phyloP scores from a whole-genome alignment of 2,888 invertebrate genomes.

The Apeira syringaria region DNA sequence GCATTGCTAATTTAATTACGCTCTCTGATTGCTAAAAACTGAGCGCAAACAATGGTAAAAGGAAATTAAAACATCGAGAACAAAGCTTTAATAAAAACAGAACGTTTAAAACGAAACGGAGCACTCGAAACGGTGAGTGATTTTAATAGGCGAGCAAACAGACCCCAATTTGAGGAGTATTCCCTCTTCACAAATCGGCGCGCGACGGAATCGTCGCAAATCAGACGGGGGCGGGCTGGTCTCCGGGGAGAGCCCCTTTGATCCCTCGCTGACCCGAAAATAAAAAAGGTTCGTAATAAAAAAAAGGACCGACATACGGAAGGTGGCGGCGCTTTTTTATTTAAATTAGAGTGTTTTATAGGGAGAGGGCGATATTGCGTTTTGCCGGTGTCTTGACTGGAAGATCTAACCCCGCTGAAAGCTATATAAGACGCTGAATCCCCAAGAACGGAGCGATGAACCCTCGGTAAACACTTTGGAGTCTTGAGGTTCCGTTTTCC shows the following conservation, averaged over 20 bases:
- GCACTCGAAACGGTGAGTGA: conserved; percentile 68
- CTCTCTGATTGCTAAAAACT: conserved; percentile 30
- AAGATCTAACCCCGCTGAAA: conserved; percentile 67
- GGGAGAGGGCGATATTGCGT: conserved; percentile 81
- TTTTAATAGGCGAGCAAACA: conserved; percentile 79
- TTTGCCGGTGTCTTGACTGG: conserved; percentile 71
- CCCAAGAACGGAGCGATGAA: conserved; percentile 55
- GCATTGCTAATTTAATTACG: conserved; percentile 32
- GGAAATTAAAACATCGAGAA: conserved; percentile 42
- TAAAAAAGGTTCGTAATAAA: conserved; percentile 83
- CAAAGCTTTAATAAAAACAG: conserved; percentile 50
- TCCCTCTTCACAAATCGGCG: conserved; percentile 81
- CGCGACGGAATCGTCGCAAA: conserved; percentile 75
- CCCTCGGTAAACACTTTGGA: conserved; percentile 57
- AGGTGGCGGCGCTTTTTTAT: conserved; percentile 84
- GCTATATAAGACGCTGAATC: conserved; percentile 68
- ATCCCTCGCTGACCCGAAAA: conserved; percentile 83
- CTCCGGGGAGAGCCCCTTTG: conserved; percentile 80
- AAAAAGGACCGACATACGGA: conserved; percentile 82
- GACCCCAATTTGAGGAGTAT: conserved; percentile 75
- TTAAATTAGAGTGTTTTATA: conserved; percentile 84
- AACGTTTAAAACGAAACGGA: conserved; percentile 50
- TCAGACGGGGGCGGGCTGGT: conserved; percentile 67
- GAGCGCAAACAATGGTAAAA: conserved; percentile 36
- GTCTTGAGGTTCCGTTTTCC: conserved; percentile 55